Evolutionary conservation across 2,797 vertebrate species (phyloP).

Genomic region (Phrynocephalus vlangalii): DNA sequence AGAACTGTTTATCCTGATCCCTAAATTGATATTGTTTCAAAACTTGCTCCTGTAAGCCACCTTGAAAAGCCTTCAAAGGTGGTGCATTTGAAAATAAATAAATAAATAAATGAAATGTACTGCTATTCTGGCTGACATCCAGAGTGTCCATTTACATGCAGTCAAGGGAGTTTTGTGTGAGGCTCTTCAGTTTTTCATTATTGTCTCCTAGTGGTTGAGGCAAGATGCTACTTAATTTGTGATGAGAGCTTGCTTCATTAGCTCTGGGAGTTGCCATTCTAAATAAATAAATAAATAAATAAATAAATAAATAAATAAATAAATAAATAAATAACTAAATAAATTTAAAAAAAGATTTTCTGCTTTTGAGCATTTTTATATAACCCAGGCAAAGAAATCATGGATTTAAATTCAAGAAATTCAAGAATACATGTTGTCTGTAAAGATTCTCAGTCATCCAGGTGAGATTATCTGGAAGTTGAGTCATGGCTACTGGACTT

Average conservation of each 20-base stretch:
- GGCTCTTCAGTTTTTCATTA: background rate
- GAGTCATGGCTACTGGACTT: too few species aligned
- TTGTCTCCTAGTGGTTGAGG: background rate
- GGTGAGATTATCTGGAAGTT: too few species aligned
- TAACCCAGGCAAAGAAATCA: background rate
- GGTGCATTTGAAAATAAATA: background rate
- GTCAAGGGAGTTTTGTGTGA: background rate
- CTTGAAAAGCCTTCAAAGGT: background rate
- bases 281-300: too few species aligned
- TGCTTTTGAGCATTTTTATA: background rate
- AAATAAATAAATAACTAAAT: too few species aligned
- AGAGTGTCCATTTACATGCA: conserved; percentile 9
- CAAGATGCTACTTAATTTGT: background rate
- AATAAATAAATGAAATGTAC: background rate
- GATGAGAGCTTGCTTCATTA: background rate
- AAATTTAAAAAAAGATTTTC: background rate
- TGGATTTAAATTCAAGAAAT: background rate
- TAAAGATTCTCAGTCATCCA: too few species aligned
- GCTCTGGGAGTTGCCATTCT: background rate
- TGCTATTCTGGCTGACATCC: conserved; percentile 7
- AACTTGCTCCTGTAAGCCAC: background rate
- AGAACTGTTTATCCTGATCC: background rate
- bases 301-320: too few species aligned
- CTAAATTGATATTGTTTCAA: background rate
- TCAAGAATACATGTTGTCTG: background rate